Evolutionary conservation across 2,888 invertebrate genomes (phyloP), one percentile per base, ranked within the genome.

Genomic region (Lasius fuliginosus): DNA sequence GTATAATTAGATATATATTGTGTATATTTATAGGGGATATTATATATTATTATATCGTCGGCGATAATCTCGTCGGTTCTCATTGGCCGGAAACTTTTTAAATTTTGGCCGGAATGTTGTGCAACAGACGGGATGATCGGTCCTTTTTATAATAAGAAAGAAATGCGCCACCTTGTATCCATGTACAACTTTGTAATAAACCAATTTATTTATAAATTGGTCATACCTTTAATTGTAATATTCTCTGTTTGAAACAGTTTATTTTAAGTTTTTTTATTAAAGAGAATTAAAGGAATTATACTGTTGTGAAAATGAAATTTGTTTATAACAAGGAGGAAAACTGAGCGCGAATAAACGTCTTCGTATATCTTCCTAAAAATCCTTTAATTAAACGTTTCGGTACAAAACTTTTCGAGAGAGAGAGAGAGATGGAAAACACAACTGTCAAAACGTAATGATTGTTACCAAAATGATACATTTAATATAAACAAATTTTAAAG

Each of bases 101-200:
- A 76, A 68, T 49, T 68, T 53, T 49, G 53, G 53, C 76, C 69
- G 27, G 40, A 49, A 56, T 77, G 6, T 56, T 46, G 11, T 27
- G 65, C 64, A 84, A 77, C 53, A 33, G 67, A 49, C 60, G 86
- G 76, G 83, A 81, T 46, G 58, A 42, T 90, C 68, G 83, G 65
- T 85, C 36, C 53, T 68, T 71, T 79, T 71, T 73, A 46, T 77
- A 27, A 76, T 68, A 82, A 82, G 56, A 67, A 86, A 53, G 56
- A 73, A 83, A 83, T 68, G 76, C 62, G 58, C 76, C 83, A 87
- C 76, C 71, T 83, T 81, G 71, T 84, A 86, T 83, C 86, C 81
- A 90, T 92, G 90, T 92, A 90, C 86, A 90, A 86, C 83, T 87
- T 90, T 91, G 88, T 92, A 92, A 91, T 90, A 89, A 90, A 88